Base-by-base conservation (phyloP, 1,140 invertebrate genomes). In the Camponotus floridanus region DNA sequence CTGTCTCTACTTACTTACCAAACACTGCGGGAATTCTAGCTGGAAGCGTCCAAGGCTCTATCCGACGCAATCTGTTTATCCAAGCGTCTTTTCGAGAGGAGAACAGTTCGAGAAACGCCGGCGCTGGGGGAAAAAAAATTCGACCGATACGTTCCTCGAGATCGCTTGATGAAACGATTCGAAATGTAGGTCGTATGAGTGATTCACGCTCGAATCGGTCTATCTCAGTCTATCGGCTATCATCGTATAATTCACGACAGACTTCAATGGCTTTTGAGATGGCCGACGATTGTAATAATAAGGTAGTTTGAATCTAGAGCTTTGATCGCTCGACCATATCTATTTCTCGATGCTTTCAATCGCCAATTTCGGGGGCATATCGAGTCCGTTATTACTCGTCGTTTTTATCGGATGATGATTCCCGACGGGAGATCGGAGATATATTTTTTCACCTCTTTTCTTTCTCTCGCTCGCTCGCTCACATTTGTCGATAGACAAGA, bases 1-100 rank as follows among this genome's bases (percentile, higher is more conserved):
- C 31, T 39, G 36, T 73, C 55, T 61, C 67, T 83, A 83, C 31
- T 83, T 83, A 74, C 68, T 83, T 42, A 74, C 42, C 68, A 83
- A 83, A 83, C 57, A 74, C 18, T 73, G 68, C 76, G 39, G n/a
- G 33, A 55, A 0, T 31, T 51, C 15, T 61, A 80, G 18, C 21
- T 2, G 68, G 26, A 61, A 61, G 8, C 68, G 31, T 45, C 1
- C n/a, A 1, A 1, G 13, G 33, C 33, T 39, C 31, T 57, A 15
- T 51, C 15, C 48, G 21, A 1, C 18, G 57, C 79, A 83, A 73
- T 73, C 68, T 48, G 42, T 83, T 83, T 83, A 74, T 62, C n/a
- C 9, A 62, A 59, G 68, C 13, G 26, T 3, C 36, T 45, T 74
- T 62, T 0, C n/a, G 18, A 68, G 26, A 26, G 5, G 15, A 13